Evolutionary conservation across 2,113 vertebrate species (phyloP), one percentile per base, ranked within the genome.

Genomic region (Tachuris rubrigastra): DNA sequence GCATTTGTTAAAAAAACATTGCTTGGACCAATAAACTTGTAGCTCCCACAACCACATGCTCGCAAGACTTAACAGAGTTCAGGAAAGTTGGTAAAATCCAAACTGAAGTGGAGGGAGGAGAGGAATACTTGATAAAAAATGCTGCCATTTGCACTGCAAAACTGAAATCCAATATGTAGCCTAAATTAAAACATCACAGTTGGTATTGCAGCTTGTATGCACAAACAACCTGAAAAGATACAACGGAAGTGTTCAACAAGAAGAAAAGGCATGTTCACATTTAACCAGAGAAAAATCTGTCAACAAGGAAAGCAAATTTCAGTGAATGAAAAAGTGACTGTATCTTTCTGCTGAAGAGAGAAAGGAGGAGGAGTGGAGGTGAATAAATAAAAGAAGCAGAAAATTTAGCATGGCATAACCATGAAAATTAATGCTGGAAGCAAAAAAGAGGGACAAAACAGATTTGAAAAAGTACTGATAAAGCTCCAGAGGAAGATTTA

Each of bases 341-440:
- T 87, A 59, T 87, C 50, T 63, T 89, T 71, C 52, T 86, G 24
- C 68, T 83, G 66, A 90, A 93, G 49, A 80, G 59, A 94, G 53
- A 92, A 95, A 94, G 72, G 82, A 66, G 59, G 77, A 63, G 83
- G 87, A 93, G 25, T 39, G 59, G 75, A 81, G 87, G 82, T 90
- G 96, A 97, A 94, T 91, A 89, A 95, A 89, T 88, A 65, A 75
- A 92, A 96, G 82, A 83, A 88, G 93, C 33, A 96, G 79, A 89
- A 96, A 96, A 82, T 91, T 67, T 67, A 77, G 63, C 69, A 52
- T 82, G 76, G 35, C 67, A 46, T 14, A 92, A 46, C 89, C 65
- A 77, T 87, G 90, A 66, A 95, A 91, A 96, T 91, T 75, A 72
- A 85, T 71, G 20, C 90, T 88, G 55, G 41, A 96, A 88, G 86